These are phyloP conservation scores for Miltochrista miniata DNA, from an alignment of 2,888 invertebrate species.

Conservation along the genomic window DNA sequence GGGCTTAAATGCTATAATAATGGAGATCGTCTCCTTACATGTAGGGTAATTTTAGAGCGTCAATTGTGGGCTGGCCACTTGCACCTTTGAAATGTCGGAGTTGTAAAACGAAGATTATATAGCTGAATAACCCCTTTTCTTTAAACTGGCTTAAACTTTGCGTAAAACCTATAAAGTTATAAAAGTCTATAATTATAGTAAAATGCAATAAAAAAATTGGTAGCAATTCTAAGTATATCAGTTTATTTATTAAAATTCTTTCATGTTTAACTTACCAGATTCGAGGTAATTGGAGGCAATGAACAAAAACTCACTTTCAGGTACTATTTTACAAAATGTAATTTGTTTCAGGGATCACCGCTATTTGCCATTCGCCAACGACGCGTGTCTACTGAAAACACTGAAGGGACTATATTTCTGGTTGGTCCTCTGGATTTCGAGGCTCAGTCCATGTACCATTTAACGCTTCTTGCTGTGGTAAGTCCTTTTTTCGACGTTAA, in stretches of 20 bases:
- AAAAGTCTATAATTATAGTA: too few species aligned
- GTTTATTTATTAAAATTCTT: too few species aligned
- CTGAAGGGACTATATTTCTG: constrained; percentile 91
- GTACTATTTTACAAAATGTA: not conserved
- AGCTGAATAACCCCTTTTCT: too few species aligned
- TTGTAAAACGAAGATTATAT: constrained; percentile 7
- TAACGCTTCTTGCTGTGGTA: constrained; percentile 95
- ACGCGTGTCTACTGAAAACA: constrained; percentile 89
- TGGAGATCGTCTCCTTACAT: constrained; percentile 62
- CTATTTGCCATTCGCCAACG: constrained; percentile 91
- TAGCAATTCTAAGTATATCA: too few species aligned
- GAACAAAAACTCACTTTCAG: too few species aligned
- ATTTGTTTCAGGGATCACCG: constrained; percentile 85
- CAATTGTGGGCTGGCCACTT: constrained; percentile 25
- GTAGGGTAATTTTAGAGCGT: constrained; percentile 41
- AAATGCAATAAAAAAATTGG: too few species aligned
- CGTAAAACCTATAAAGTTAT: too few species aligned
- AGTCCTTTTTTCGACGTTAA: too few species aligned
- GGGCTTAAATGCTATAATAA: constrained; percentile 67
- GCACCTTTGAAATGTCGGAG: constrained; percentile 11
- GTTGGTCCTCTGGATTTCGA: constrained; percentile 94
- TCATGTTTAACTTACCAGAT: too few species aligned
- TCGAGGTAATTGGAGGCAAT: too few species aligned
- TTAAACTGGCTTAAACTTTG: too few species aligned
- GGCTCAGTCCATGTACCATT: constrained; percentile 93